These are phyloP conservation scores for Anseranas semipalmata DNA, from an alignment of 2,113 vertebrate genomes.

Conservation along the genomic window DNA sequence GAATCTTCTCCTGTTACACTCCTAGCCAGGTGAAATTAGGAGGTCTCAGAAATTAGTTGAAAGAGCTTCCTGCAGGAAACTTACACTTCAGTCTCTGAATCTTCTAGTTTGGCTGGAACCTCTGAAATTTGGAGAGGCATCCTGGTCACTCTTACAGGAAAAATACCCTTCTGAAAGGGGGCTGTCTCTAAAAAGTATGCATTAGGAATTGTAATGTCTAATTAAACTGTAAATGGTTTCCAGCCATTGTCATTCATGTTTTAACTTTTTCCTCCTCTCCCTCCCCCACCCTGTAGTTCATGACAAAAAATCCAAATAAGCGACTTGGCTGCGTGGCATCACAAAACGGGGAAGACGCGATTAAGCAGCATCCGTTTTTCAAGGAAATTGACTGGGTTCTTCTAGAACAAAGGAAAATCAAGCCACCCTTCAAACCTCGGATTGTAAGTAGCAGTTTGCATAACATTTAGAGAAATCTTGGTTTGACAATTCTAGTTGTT, in stretches of 20 bases:
- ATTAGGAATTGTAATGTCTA: background rate
- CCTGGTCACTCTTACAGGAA: background rate
- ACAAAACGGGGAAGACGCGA: constrained; percentile 93
- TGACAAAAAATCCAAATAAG: constrained; percentile 97
- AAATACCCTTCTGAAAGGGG: background rate
- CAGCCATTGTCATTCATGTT: background rate
- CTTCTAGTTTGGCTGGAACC: background rate
- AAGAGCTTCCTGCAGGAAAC: background rate
- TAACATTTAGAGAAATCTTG: background rate
- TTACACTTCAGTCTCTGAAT: background rate
- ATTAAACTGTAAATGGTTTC: background rate
- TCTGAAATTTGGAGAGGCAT: background rate
- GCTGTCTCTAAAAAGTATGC: background rate
- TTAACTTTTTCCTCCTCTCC: background rate
- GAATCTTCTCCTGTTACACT: background rate
- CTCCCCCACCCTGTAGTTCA: constrained; percentile 82
- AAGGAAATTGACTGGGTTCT: constrained; percentile 97
- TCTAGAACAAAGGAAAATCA: constrained; percentile 96
- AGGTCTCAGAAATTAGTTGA: background rate
- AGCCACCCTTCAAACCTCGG: constrained; percentile 96
- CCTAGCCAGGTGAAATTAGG: background rate
- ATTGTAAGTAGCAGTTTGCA: constrained; percentile 88
- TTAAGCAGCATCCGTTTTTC: constrained; percentile 96
- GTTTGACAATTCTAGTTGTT: background rate
- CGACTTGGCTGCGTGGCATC: constrained; percentile 93